Evolutionary conservation across 2,797 vertebrate genomes (phyloP), one percentile per base, ranked within the genome.

Genomic region (Clarias pachynema): DNA sequence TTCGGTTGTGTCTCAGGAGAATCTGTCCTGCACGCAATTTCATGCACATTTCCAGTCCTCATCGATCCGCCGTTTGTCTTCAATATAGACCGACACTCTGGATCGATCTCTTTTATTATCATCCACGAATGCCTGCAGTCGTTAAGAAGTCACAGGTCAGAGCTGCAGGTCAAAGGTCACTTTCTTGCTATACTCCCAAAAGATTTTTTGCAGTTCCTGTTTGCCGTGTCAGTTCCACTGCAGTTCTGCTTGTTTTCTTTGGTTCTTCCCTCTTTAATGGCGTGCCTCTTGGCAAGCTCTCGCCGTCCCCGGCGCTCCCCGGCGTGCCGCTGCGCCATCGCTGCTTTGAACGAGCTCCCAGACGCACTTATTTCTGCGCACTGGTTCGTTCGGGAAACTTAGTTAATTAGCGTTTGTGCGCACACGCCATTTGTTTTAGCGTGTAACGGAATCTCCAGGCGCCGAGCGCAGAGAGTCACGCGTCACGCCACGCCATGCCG

Each of bases 371-470:
- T 93, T 93, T 88, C 88, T 89, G 88, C 7, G 78, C 66, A 89
- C 89, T 87, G 91, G 88, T 89, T 94, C 90, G 92, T 92, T 91
- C 91, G 89, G 91, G 91, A 89, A 93, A 91, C 91, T 89, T 90
- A 81, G 90, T 91, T 94, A 93, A 94, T 94, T 93, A 92, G 90
- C 89, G 91, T 40, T 37, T 87, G 90, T 88, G 79, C 53, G 53
- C 59, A 62, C 78, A 84, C 18, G 4, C 15, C 84, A 2, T 86
- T 65, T 90, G 84, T 86, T 87, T 91, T 86, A 84, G 89, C 85
- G 86, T 89, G 88, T 88, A 91, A 86, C 84, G 86, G 86, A 87
- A 68, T 91, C 89, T 88, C 88, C 66, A 91, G 89, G 79, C 88
- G 70, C 85, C 26, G 29, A 78, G 79, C 87, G 68, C 86, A 9